These are phyloP conservation scores for Electrophaes corylata DNA, from an alignment of 2,888 invertebrate genomes.

Conservation along the genomic window DNA sequence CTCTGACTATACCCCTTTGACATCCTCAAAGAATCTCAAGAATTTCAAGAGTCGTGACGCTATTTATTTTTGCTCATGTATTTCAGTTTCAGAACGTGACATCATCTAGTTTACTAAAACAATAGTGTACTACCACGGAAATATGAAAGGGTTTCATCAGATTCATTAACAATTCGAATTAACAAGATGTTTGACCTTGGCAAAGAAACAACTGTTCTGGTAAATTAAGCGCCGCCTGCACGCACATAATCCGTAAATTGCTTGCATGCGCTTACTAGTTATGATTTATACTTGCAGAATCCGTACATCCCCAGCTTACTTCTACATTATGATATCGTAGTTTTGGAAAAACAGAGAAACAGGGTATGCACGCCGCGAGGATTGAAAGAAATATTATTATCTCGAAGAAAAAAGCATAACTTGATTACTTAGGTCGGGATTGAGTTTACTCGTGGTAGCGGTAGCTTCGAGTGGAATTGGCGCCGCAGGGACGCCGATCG, in stretches of 20 bases:
- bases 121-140: conserved; percentile 1
- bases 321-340: not conserved
- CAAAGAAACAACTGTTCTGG: conserved; percentile 5
- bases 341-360: not conserved
- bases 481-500: conserved; percentile 74
- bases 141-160: not conserved
- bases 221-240: not conserved
- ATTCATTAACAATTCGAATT: conserved; percentile 1
- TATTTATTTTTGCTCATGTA: too few relatives aligned
- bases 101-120: conserved; percentile 1
- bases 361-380: not conserved
- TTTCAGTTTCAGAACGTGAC: conserved; percentile 5
- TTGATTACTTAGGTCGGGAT: conserved; percentile 29
- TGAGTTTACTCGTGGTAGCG: conserved; percentile 36
- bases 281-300: not conserved
- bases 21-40: too few relatives aligned
- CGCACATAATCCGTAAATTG: not conserved
- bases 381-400: conserved; percentile 20
- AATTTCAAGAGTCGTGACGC: too few relatives aligned
- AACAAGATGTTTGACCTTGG: conserved; percentile 16
- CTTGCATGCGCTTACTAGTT: not conserved
- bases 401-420: conserved; percentile 20
- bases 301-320: not conserved
- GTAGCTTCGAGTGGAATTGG: conserved; percentile 43
- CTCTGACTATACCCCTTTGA: too few relatives aligned